Evolutionary conservation across 2,888 invertebrate species (phyloP), one percentile per base, ranked within the genome.

Genomic region (Aplocera efformata): DNA sequence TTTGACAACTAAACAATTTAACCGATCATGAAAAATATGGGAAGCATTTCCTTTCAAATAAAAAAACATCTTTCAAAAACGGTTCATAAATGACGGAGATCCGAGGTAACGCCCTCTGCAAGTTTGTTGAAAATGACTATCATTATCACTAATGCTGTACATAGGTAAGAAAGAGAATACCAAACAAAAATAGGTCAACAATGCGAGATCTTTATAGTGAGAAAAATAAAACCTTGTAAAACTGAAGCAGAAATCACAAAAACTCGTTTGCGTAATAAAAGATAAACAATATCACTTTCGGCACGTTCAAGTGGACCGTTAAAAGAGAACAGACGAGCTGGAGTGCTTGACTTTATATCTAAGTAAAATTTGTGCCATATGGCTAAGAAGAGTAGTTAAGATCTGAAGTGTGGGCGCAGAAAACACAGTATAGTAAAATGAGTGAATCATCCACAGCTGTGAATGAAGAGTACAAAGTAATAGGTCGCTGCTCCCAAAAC

Each of bases 401-500:
- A 61, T 55, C 55, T 53, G 26, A 63, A 65, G 70, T 63, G 73
- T 73, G 66, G 76, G 78, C 64, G 69, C 58, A 63, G 71, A 81
- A 77, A 80, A 81, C 77, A 59, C 64, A 52, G 31, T 8, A 40
- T 40, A 36, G 40, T 30, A 45, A 39, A 39, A 32, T 26, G 25
- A 28, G 61, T 81, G 82, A 82, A 76, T 81, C 80, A 80, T 72
- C 58, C 47, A 55, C 64, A 68, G 64, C 65, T 68, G 71, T 75
- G 75, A 77, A 74, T 77, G 70, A 75, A 74, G 61, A 63, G 65
- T 75, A 65, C 68, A 65, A 72, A 70, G 71, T 68, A 71, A 59
- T 72, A 64, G 77, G 76, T 79, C 76, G 72, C 63, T 72, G 80
- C 66, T 76, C 79, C 68, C 73, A 48, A 67, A 69, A 67, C 63